These are phyloP conservation scores for Acanthurus leucopareius DNA, from an alignment of 2,797 vertebrate genomes.

Conservation along the genomic window DNA sequence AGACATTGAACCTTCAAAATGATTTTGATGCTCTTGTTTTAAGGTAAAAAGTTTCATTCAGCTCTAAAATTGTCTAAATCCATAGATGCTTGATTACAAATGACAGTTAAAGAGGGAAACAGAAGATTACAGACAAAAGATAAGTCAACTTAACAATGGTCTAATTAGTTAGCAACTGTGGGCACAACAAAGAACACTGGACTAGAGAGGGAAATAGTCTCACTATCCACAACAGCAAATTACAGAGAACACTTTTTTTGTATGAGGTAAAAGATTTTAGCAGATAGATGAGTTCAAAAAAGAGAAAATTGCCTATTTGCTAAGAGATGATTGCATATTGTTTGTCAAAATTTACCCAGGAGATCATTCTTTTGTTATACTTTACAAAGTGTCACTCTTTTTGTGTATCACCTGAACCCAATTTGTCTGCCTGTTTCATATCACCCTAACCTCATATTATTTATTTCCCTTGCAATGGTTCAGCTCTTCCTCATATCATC, in stretches of 20 bases:
- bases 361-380: neutral
- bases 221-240: neutral
- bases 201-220: neutral
- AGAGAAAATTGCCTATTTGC: neutral
- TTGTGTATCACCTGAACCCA: neutral
- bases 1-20: too few species aligned
- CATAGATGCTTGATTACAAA: neutral
- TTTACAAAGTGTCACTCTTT: neutral
- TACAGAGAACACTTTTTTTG: neutral
- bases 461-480: constrained; percentile 11
- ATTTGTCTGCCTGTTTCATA: neutral
- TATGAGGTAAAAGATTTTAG: neutral
- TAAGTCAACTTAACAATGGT: neutral
- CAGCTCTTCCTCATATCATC: neutral
- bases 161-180: neutral
- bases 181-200: neutral
- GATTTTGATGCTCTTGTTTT: too few species aligned
- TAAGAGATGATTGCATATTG: constrained; percentile 12
- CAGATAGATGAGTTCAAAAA: constrained; percentile 2
- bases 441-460: constrained; percentile 8
- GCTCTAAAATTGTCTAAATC: neutral
- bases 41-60: neutral
- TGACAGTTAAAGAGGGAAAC: neutral
- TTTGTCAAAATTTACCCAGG: constrained; percentile 20
- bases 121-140: neutral